Percentiles rank a stretch among this genome's conserved stretches.
Conservation (phyloP, 2,888 invertebrate genomes). For the Entomobrya proxima region DNA sequence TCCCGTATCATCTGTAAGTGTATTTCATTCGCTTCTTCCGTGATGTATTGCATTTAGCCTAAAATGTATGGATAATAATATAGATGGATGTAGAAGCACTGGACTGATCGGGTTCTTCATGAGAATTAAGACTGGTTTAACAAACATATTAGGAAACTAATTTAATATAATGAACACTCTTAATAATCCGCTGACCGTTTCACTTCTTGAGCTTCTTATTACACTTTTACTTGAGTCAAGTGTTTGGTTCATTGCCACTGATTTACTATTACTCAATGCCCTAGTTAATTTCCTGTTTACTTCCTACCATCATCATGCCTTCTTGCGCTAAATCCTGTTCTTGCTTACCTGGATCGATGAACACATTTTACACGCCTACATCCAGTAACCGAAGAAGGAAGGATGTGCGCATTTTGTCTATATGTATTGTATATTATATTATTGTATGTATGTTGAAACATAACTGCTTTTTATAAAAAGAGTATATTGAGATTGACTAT, state of each 20-base stretch:
- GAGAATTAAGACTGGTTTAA: conserved; percentile 30
- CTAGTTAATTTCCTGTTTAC: conserved; percentile 47
- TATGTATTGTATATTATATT: background rate
- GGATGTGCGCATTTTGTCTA: background rate
- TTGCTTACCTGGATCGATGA: conserved; percentile 37
- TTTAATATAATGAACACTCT: conserved; percentile 54
- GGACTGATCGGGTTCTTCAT: background rate
- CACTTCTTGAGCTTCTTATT: background rate
- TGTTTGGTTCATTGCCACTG: background rate
- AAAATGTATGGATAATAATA: conserved; percentile 17
- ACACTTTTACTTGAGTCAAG: background rate
- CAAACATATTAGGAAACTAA: conserved; percentile 58
- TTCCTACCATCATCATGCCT: background rate
- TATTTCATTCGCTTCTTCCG: conserved; percentile 32
- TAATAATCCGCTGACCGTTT: conserved; percentile 50
- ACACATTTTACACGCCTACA: conserved; percentile 61
- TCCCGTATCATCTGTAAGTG: conserved; percentile 53
- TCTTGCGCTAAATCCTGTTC: background rate
- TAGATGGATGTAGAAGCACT: background rate
- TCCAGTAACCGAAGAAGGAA: conserved; percentile 46
- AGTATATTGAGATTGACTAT: background rate
- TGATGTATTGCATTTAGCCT: conserved; percentile 26
- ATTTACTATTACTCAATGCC: background rate
- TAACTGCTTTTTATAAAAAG: background rate
- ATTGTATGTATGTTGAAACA: background rate